Percentiles rank a stretch among this genome's conserved stretches.
phyloP scores from a whole-genome alignment of 2,888 invertebrate genomes.

The Anagyrus pseudococci region DNA sequence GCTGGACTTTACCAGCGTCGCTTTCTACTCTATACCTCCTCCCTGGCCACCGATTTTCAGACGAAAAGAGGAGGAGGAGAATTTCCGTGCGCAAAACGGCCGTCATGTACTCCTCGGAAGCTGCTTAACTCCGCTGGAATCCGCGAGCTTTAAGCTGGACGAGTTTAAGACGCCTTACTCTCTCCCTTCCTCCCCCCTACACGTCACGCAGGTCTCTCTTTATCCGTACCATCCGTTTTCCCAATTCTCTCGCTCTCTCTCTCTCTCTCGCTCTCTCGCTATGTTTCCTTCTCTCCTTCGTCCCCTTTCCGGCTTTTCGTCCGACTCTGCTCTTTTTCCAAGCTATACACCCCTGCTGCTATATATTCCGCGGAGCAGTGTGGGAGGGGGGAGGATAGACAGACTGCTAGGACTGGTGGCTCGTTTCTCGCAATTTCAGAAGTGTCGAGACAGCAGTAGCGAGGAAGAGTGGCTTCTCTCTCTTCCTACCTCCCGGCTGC shows the following conservation, averaged over 20 bases:
- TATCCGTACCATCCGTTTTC: background rate
- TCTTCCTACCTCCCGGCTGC: too few relatives aligned
- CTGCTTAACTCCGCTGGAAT: slow-evolving; percentile 47
- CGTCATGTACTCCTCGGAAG: slow-evolving; percentile 42
- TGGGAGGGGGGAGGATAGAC: too few relatives aligned
- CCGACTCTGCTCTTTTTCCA: too few relatives aligned
- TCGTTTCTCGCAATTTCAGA: slow-evolving; percentile 60
- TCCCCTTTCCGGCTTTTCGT: too few relatives aligned
- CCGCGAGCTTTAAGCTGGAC: slow-evolving; percentile 43
- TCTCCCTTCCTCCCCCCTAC: slow-evolving; percentile 9
- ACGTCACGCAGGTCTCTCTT: background rate
- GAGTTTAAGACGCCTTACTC: slow-evolving; percentile 34
- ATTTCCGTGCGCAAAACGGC: too few relatives aligned
- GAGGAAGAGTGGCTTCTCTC: too few relatives aligned
- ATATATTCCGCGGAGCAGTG: too few relatives aligned
- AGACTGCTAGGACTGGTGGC: too few relatives aligned
- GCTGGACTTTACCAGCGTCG: background rate
- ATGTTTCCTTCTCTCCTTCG: background rate
- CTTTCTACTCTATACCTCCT: too few relatives aligned
- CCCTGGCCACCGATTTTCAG: too few relatives aligned
- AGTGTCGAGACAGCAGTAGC: slow-evolving; percentile 59
- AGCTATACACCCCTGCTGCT: too few relatives aligned
- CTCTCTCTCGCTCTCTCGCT: slow-evolving; percentile 14
- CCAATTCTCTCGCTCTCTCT: slow-evolving; percentile 22
- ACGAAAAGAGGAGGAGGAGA: too few relatives aligned